Evolutionary conservation across 2,113 vertebrate species (phyloP).

Genomic region (Leptocoma aspasia): DNA sequence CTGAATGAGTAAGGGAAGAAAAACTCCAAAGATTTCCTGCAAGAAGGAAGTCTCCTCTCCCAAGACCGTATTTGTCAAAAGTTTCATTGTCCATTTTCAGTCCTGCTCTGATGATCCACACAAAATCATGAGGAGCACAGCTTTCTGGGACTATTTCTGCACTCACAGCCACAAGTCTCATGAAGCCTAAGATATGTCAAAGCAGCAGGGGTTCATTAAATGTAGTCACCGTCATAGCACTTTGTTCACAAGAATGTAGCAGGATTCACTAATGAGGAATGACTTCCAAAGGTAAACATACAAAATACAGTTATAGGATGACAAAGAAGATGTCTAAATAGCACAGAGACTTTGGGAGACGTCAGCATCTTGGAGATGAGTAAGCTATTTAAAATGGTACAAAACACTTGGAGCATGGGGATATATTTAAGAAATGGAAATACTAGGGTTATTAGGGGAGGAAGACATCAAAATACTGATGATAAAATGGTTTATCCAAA

Average conservation of each 20-base stretch:
- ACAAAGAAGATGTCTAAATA: not conserved
- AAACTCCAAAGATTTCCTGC: not conserved
- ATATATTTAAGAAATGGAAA: not conserved
- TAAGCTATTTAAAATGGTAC: not conserved
- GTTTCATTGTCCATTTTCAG: not conserved
- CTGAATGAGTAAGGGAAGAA: not conserved
- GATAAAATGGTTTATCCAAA: not conserved
- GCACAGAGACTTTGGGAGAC: not conserved
- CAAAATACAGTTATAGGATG: not conserved
- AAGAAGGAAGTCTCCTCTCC: not conserved
- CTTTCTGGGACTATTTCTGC: not conserved
- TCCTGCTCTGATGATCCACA: not conserved
- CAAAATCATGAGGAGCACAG: not conserved
- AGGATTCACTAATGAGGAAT: conserved; percentile 5
- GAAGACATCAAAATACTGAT: not conserved
- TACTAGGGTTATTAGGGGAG: not conserved
- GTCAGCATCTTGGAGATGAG: not conserved
- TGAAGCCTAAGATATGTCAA: not conserved
- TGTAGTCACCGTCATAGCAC: not conserved
- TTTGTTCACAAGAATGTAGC: not conserved
- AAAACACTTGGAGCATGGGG: not conserved
- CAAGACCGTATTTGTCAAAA: not conserved
- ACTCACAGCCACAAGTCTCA: not conserved
- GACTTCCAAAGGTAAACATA: not conserved
- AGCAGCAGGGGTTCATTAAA: conserved; percentile 41